phyloP scores from a whole-genome alignment of 2,113 vertebrate species.

The Caranx ignobilis region DNA sequence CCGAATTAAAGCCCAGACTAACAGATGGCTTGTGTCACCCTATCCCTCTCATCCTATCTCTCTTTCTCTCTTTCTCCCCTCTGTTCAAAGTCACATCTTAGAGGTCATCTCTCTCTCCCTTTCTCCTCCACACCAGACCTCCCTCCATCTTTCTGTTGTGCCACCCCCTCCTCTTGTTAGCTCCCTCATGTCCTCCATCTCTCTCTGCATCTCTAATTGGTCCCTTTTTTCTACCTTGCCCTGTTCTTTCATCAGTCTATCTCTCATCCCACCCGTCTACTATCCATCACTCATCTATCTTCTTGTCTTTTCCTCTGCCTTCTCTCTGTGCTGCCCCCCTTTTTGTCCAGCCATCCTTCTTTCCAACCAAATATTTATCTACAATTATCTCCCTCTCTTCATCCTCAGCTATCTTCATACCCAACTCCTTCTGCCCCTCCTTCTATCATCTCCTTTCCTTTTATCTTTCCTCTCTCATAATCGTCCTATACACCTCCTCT shows the following conservation, averaged over 20 bases:
- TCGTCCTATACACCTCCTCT: conserved; percentile 41
- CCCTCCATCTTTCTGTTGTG: conserved; percentile 24
- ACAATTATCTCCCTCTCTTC: conserved; percentile 11
- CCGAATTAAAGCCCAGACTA: conserved; percentile 65
- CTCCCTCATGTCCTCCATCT: conserved; percentile 18
- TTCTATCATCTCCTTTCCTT: background rate
- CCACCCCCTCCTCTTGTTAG: background rate
- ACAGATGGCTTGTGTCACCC: conserved; percentile 76
- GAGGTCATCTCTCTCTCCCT: conserved; percentile 65
- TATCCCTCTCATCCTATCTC: conserved; percentile 56
- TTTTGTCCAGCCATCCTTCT: background rate
- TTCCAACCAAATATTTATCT: conserved; percentile 18
- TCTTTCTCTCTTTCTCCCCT: conserved; percentile 43
- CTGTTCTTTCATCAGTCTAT: background rate
- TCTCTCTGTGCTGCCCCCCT: background rate
- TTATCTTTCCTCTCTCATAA: conserved; percentile 20
- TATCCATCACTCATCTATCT: background rate
- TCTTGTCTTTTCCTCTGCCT: background rate
- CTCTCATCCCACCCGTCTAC: background rate
- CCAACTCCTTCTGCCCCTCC: background rate
- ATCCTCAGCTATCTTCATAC: background rate
- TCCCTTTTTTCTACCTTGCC: background rate
- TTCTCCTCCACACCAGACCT: conserved; percentile 28
- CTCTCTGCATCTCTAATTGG: conserved; percentile 13
- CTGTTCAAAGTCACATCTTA: conserved; percentile 61